A percentile compares a stretch with the other conserved stretches of the same genome.
phyloP scores from a whole-genome alignment of 2,888 invertebrate species.

The Camptogramma bilineatum region DNA sequence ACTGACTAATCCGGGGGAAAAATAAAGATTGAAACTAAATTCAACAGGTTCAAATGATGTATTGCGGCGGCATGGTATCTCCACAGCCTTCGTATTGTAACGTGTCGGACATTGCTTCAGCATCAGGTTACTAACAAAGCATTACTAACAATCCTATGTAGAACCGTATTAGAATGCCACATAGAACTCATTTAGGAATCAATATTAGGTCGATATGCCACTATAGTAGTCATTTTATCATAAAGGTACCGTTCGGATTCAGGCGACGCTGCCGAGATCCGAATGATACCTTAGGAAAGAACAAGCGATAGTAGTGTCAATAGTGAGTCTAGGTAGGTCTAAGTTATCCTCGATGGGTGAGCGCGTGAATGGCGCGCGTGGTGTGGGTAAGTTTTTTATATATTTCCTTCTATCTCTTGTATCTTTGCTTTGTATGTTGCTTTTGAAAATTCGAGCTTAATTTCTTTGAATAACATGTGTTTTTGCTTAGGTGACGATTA shows the following conservation, averaged over 20 bases:
- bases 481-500: constrained; percentile 74
- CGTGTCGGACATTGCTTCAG: constrained; percentile 76
- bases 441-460: constrained; percentile 35
- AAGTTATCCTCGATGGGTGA: constrained; percentile 46
- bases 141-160: not conserved
- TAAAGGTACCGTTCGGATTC: no score
- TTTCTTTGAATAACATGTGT: constrained; percentile 34
- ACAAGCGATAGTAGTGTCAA: not conserved
- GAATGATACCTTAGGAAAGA: no score
- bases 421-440: constrained; percentile 45
- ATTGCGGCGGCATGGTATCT: constrained; percentile 78
- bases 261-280: no score
- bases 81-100: constrained; percentile 81
- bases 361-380: constrained; percentile 72
- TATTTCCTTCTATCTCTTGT: constrained; percentile 34
- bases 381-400: constrained; percentile 76
- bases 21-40: constrained; percentile 10
- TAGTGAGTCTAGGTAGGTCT: constrained; percentile 4
- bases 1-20: no score
- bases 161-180: not conserved
- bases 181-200: not conserved
- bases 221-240: not conserved
- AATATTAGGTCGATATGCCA: not conserved
- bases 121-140: constrained; percentile 65
- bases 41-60: constrained; percentile 78